These are phyloP conservation scores for human DNA, from an alignment of 2,113 vertebrate genomes.

Conservation along the genomic window GRCh38 chr18:63303501-63304000, in stretches of 20 bases:
- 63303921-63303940: not conserved
- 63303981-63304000: not conserved
- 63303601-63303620: not conserved
- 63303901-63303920: not conserved
- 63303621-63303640: not conserved
- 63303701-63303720: not conserved
- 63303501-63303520: not conserved
- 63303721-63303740: not conserved
- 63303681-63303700: not conserved
- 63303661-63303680: conserved; percentile 25
- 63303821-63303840: not conserved
- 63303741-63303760: not conserved
- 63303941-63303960: not conserved
- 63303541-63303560: not conserved
- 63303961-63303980: not conserved
- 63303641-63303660: conserved; percentile 21
- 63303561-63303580: not conserved
- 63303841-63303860: not conserved
- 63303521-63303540: not conserved
- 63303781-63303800: not conserved
- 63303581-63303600: not conserved
- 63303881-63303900: not conserved
- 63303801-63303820: not conserved
- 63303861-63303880: too few species aligned
- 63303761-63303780: conserved; percentile 1